Evolutionary conservation across 2,888 invertebrate species (phyloP).

Genomic region (Pandemis corylana): DNA sequence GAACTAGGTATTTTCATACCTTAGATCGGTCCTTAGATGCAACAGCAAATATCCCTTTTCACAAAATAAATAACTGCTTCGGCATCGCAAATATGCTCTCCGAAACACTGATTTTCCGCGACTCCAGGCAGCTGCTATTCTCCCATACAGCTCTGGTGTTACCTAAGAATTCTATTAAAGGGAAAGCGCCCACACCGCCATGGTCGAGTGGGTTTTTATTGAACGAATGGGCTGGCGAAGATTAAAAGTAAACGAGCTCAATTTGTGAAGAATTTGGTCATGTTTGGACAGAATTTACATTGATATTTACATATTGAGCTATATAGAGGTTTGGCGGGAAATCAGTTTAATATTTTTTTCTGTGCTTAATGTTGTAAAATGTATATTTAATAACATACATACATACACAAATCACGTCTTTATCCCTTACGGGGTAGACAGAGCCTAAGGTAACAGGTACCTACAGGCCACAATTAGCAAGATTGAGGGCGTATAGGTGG

Average conservation of each 20-base stretch:
- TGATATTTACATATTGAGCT: not conserved
- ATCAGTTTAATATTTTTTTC: too few species aligned
- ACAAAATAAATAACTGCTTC: not conserved
- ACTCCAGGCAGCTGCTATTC: slow-evolving; percentile 2
- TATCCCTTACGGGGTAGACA: too few species aligned
- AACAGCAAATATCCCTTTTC: too few species aligned
- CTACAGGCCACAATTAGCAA: too few species aligned
- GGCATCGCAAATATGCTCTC: not conserved
- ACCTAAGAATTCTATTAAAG: slow-evolving; percentile 16
- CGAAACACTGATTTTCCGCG: not conserved
- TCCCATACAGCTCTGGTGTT: not conserved
- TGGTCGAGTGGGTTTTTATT: not conserved
- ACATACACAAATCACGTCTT: too few species aligned
- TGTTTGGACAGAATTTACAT: not conserved
- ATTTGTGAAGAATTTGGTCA: not conserved
- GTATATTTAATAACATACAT: too few species aligned
- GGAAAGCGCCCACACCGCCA: not conserved
- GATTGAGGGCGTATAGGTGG: too few species aligned
- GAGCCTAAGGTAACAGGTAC: too few species aligned
- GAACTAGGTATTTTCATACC: too few species aligned
- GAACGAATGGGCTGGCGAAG: slow-evolving; percentile 1
- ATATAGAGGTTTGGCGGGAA: too few species aligned
- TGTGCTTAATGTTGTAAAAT: too few species aligned
- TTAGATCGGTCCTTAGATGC: too few species aligned
- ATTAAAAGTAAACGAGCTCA: slow-evolving; percentile 10